Conservation (phyloP, 2,888 invertebrate species). For the Conops quadrifasciatus region DNA sequence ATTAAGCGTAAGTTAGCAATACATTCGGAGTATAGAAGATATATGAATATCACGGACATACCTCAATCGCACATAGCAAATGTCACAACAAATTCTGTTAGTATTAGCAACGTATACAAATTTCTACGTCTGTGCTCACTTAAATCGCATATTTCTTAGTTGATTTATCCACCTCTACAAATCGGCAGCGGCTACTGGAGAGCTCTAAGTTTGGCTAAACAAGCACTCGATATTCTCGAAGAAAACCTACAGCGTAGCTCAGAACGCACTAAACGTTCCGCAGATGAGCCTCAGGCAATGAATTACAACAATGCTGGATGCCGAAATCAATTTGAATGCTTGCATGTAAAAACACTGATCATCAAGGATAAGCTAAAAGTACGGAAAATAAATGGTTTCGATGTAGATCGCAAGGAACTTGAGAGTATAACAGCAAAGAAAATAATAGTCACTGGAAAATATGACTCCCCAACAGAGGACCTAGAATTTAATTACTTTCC, state of each 20-base stretch:
- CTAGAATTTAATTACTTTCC: slow-evolving; percentile 23
- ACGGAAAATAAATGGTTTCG: slow-evolving; percentile 52
- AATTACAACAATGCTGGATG: slow-evolving; percentile 1
- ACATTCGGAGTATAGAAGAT: slow-evolving; percentile 20
- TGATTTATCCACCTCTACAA: slow-evolving; percentile 49
- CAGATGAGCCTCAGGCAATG: neutral
- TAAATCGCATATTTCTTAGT: slow-evolving; percentile 39
- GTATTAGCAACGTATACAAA: slow-evolving; percentile 15
- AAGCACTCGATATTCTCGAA: slow-evolving; percentile 56
- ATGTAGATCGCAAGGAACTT: slow-evolving; percentile 48
- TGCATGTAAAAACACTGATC: slow-evolving; percentile 55
- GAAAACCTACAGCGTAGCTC: slow-evolving; percentile 36
- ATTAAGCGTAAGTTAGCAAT: slow-evolving; percentile 47
- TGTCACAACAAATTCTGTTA: slow-evolving; percentile 54
- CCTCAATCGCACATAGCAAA: slow-evolving; percentile 48
- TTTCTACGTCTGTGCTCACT: neutral
- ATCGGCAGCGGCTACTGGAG: slow-evolving; percentile 57
- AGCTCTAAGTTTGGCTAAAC: slow-evolving; percentile 53
- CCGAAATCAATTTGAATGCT: slow-evolving; percentile 31
- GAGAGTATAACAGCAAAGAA: slow-evolving; percentile 52
- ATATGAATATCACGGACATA: slow-evolving; percentile 39
- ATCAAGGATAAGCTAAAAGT: slow-evolving; percentile 51
- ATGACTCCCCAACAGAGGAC: slow-evolving; percentile 30
- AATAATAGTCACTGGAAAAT: slow-evolving; percentile 48
- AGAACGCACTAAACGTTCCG: slow-evolving; percentile 40